These are phyloP conservation scores for Epinephelus malabaricus DNA, from an alignment of 2,797 vertebrate species.

Conservation along the genomic window DNA sequence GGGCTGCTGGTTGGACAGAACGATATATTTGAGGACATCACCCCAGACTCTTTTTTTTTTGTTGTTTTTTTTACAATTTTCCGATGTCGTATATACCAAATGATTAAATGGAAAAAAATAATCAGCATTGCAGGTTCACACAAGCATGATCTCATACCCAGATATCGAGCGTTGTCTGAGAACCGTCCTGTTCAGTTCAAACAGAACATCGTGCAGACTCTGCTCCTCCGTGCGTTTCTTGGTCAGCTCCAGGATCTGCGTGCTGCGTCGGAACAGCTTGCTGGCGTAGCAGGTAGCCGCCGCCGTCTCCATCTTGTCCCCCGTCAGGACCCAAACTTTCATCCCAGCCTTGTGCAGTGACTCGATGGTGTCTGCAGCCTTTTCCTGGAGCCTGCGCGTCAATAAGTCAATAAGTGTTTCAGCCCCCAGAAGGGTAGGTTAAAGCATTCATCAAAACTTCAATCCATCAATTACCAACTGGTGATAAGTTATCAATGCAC, in stretches of 20 bases:
- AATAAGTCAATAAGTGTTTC: conserved; percentile 70
- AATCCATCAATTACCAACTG: conserved; percentile 66
- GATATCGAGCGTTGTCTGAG: conserved; percentile 90
- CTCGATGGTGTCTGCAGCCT: conserved; percentile 98
- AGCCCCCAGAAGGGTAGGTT: conserved; percentile 41
- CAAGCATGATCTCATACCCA: conserved; percentile 83
- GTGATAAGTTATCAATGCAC: conserved; percentile 76
- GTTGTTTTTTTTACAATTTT: neutral
- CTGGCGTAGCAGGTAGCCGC: conserved; percentile 97
- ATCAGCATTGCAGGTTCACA: neutral
- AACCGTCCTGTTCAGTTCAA: conserved; percentile 95
- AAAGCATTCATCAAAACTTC: conserved; percentile 67
- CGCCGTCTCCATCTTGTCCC: conserved; percentile 99
- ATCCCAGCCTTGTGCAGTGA: conserved; percentile 97
- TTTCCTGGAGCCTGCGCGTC: conserved; percentile 93
- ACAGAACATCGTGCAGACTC: conserved; percentile 95
- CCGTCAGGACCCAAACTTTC: conserved; percentile 98
- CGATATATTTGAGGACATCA: neutral
- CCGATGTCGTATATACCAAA: neutral
- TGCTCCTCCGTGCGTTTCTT: conserved; percentile 97
- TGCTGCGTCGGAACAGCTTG: conserved; percentile 95
- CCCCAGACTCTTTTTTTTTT: neutral
- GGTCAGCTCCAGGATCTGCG: conserved; percentile 96
- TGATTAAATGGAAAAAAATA: too few relatives aligned
- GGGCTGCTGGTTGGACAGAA: neutral